Conservation (phyloP, 2,888 invertebrate species). For the Tipula vernalis region DNA sequence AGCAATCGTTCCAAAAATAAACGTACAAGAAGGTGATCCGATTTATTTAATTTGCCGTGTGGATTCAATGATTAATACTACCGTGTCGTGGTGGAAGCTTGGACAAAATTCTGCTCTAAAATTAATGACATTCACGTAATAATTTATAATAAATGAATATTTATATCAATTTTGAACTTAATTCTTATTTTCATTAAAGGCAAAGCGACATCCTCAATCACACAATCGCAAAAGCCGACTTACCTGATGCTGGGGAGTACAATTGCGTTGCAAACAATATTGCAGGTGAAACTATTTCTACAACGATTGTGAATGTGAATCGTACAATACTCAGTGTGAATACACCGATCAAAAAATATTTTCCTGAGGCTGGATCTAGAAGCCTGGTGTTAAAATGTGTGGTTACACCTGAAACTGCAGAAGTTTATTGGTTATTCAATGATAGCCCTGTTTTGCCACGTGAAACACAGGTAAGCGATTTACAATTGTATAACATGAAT, state of each 20-base stretch:
- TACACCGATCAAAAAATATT: neutral
- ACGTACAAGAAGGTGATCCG: neutral
- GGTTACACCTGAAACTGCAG: neutral
- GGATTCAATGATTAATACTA: neutral
- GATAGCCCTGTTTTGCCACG: neutral
- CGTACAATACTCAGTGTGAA: neutral
- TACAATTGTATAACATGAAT: neutral
- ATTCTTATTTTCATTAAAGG: neutral
- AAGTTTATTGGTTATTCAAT: neutral
- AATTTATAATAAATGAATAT: neutral
- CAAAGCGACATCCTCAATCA: neutral
- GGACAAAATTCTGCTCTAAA: neutral
- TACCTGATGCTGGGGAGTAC: neutral
- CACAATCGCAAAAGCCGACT: neutral
- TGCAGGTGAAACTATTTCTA: neutral
- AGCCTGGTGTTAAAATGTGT: neutral
- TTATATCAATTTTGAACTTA: too few relatives aligned
- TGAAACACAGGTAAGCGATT: neutral
- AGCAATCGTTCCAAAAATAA: neutral
- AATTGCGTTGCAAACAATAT: neutral
- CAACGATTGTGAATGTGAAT: neutral
- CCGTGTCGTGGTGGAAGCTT: neutral
- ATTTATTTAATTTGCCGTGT: neutral
- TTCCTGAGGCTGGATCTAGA: neutral
- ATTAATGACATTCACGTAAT: neutral